phyloP scores from a whole-genome alignment of 2,888 invertebrate genomes.

The Terebella lapidaria region DNA sequence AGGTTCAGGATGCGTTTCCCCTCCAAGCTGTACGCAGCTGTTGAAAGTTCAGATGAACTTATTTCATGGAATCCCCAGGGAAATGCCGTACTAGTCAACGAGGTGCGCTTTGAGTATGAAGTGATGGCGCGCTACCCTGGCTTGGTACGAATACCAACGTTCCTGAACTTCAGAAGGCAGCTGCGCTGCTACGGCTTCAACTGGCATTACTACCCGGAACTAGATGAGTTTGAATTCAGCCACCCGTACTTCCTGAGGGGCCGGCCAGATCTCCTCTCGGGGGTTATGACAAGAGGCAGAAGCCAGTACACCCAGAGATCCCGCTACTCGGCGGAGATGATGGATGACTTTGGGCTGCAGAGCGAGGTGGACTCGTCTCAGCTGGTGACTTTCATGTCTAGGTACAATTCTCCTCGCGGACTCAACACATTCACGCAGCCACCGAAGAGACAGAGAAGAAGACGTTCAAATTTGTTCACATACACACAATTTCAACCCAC shows the following conservation, averaged over 20 bases:
- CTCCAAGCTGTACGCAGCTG: not conserved
- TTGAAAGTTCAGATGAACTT: not conserved
- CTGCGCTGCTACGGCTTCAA: not conserved
- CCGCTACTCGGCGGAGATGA: too few species aligned
- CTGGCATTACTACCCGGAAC: not conserved
- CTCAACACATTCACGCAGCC: too few species aligned
- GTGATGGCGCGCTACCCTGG: not conserved
- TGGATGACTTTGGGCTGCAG: too few species aligned
- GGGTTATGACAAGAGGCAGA: too few species aligned
- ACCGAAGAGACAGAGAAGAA: too few species aligned
- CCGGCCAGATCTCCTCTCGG: not conserved
- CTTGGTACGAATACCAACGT: not conserved
- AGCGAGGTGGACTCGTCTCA: too few species aligned
- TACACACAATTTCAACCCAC: too few species aligned
- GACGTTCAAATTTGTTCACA: too few species aligned
- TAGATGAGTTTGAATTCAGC: not conserved
- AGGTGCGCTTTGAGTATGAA: not conserved
- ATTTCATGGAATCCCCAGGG: not conserved
- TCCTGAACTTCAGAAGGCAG: not conserved
- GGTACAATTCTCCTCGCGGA: too few species aligned
- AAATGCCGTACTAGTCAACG: not conserved
- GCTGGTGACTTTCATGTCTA: too few species aligned
- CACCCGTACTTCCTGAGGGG: not conserved
- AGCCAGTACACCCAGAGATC: too few species aligned
- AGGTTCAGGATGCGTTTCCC: not conserved